Evolutionary conservation across 2,888 invertebrate genomes (phyloP), one percentile per base, ranked within the genome.

Genomic region (Hemicrepidius hirtus): DNA sequence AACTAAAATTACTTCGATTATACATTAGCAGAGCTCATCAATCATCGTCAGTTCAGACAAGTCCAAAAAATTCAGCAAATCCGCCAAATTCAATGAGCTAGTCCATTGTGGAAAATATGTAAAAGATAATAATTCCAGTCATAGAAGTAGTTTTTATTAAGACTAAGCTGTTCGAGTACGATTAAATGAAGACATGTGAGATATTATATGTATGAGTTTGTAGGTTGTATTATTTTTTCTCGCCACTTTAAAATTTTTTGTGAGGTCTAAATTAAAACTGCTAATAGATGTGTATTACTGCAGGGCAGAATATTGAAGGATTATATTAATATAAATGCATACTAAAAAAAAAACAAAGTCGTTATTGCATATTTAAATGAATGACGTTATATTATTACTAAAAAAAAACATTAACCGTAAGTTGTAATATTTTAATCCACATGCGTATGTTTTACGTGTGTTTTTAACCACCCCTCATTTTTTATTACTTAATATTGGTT

Each of bases 1-100:
- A 98, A 89, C 91, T 94, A 82, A 94, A 97, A 77, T 89, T 97
- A 69, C 87, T 97, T 75, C 93, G 95, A 80, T 88, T 95, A 74
- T 95, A 95, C 85, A 94, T 94, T 80, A 91, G 91, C 83, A 87
- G 93, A 79, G 90, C 91, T 9, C 89, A 90, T 76, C 86, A 87
- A 71, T 83, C 86, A 21, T 77, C 80, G 1, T 86, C 87, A 67
- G 86, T 86, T 65, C 87, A 88, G 5, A 85, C 87, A 20, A 88
- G 76, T 66, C 76, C 76, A 18, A 78, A 78, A 67, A 78, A 76
- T 74, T 74, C 76, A 32, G 75, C 73, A 73, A 76, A 75, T 68
- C 60, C 73, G 16, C 68, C 72, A 28, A 75, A 74, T 37, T 75
- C 73, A 46, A 59, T 73, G 35, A 76, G 73, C 76, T 76, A 76